A percentile compares a stretch with the other conserved stretches of the same genome.
Evolutionary conservation across 2,797 vertebrate species (phyloP).

Genomic region (Ctenopoma kingsleyae): DNA sequence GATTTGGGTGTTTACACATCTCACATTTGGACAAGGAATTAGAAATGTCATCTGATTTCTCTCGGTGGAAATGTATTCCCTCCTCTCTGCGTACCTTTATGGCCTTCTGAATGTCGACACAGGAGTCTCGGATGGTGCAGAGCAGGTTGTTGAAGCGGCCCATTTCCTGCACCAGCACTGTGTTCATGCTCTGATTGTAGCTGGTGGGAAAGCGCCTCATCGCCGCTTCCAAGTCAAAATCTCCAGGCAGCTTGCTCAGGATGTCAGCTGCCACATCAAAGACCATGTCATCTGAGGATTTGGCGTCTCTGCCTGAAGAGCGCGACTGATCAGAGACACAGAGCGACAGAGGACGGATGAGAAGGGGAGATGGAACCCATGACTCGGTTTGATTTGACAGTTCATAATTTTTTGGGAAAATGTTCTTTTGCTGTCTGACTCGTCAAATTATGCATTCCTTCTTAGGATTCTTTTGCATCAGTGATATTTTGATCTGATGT

Average conservation of each 20-base stretch:
- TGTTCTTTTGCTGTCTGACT: slow-evolving; percentile 46
- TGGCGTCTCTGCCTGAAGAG: slow-evolving; percentile 83
- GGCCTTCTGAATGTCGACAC: slow-evolving; percentile 90
- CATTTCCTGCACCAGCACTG: slow-evolving; percentile 94
- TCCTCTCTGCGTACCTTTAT: slow-evolving; percentile 85
- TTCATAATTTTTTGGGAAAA: slow-evolving; percentile 40
- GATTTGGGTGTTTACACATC: background rate
- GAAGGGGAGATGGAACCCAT: slow-evolving; percentile 30
- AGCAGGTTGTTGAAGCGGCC: slow-evolving; percentile 92
- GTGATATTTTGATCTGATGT: slow-evolving; percentile 42
- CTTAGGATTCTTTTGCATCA: slow-evolving; percentile 27
- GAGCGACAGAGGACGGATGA: slow-evolving; percentile 46
- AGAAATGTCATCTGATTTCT: background rate
- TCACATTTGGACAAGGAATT: background rate
- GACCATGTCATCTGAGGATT: slow-evolving; percentile 89
- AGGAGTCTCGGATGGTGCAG: slow-evolving; percentile 86
- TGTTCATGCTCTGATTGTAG: slow-evolving; percentile 94
- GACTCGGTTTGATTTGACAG: slow-evolving; percentile 35
- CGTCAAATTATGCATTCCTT: slow-evolving; percentile 59
- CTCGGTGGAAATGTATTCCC: background rate
- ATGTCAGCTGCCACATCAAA: slow-evolving; percentile 91
- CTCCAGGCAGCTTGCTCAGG: slow-evolving; percentile 87
- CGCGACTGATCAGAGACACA: slow-evolving; percentile 82
- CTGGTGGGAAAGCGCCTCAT: slow-evolving; percentile 90
- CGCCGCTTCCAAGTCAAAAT: slow-evolving; percentile 88